These are phyloP conservation scores for Beroe forskalii DNA, from an alignment of 37 sponge, comb jelly and placozoan genomes.

Conservation along the genomic window DNA sequence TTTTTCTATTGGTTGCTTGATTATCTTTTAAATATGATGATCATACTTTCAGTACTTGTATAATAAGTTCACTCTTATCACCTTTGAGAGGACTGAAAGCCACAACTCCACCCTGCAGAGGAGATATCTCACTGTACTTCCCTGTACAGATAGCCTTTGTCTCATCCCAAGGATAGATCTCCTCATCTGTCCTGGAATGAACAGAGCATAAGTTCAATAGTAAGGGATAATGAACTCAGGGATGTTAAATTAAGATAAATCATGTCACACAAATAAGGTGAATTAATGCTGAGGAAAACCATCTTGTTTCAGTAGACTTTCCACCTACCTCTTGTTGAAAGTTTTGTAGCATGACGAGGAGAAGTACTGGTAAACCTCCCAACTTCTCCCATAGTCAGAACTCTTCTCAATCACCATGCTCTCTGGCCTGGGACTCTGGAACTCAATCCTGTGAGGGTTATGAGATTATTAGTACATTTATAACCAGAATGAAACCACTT, in stretches of 20 bases:
- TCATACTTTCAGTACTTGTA: too few relatives aligned
- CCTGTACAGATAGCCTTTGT: slow-evolving; percentile 45
- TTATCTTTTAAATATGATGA: too few relatives aligned
- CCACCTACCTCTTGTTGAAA: slow-evolving; percentile 57
- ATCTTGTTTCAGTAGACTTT: too few relatives aligned
- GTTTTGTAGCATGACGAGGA: slow-evolving; percentile 63
- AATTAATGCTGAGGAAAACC: too few relatives aligned
- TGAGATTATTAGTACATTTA: too few relatives aligned
- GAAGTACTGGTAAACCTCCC: slow-evolving; percentile 65
- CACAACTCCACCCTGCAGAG: slow-evolving; percentile 39
- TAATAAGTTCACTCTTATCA: too few relatives aligned
- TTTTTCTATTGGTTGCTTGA: too few relatives aligned
- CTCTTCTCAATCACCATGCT: slow-evolving; percentile 61
- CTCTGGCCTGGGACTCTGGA: slow-evolving; percentile 64
- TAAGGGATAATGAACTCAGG: too few relatives aligned
- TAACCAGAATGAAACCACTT: too few relatives aligned
- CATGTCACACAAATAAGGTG: too few relatives aligned
- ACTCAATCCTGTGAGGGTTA: slow-evolving; percentile 62
- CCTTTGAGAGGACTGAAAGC: slow-evolving; percentile 62
- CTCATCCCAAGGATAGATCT: slow-evolving; percentile 9
- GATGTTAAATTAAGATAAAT: too few relatives aligned
- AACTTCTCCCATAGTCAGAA: slow-evolving; percentile 21
- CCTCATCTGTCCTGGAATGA: slow-evolving; percentile 60
- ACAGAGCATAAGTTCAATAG: too few relatives aligned
- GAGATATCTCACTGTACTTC: slow-evolving; percentile 49